Base-by-base conservation (phyloP, 2,888 invertebrate species). In the Cinara cedri region DNA sequence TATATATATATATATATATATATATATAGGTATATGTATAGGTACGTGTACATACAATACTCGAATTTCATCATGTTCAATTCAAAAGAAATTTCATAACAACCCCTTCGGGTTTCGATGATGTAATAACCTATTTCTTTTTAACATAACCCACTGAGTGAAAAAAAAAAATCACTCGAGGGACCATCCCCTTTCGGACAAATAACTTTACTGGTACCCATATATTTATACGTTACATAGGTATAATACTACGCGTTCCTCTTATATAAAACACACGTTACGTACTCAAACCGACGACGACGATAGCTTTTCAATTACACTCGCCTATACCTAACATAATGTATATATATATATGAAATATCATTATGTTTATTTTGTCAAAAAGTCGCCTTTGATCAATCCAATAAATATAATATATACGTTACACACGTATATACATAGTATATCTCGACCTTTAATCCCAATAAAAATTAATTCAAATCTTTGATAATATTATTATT, bases 71-170 rank as follows among this genome's bases (percentile, higher is more conserved):
- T 57, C 57, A 71, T 19, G 14, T 44, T 34, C 55, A n/a, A 21
- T 71, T 71, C 71, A 71, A 71, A 71, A 44, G 42, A 57, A 16
- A 71, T 71, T 71, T 55, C 71, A 55, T 44, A 57, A 71, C 71
- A 55, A 71, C 71, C 57, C 71, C 34, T 21, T 42, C 57, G 55
- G 10, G 55, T 24, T 57, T 55, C 21, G 16, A 71, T 71, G 54
- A 55, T 42, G 71, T 16, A 71, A 71, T 57, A 55, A 71, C 42
- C 57, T 19, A 55, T 57, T 71, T 57, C 21, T 44, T 44, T 46
- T 55, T 71, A 44, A 44, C 21, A 57, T 42, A 54, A 11, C 21
- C 71, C 44, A 57, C 21, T 55, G n/a, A 71, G 24, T 10, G 34
- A 34, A 34, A 34, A 34, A 34, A 34, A 34, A 34, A 57, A 57